phyloP scores from a whole-genome alignment of 2,113 vertebrate genomes.

The Herpetotheres cachinnans region DNA sequence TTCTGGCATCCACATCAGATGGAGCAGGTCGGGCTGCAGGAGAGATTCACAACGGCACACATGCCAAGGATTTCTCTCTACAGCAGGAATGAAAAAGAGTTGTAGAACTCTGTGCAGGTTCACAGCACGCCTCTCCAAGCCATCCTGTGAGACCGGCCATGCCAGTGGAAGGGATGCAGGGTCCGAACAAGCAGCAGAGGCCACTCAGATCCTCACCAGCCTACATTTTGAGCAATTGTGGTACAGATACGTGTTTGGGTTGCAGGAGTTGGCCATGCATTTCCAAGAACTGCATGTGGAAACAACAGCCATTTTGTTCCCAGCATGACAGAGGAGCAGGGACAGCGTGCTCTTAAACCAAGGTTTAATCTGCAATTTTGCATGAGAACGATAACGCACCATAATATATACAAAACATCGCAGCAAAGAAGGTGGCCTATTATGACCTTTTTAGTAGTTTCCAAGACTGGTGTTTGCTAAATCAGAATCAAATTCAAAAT shows the following conservation, averaged over 20 bases:
- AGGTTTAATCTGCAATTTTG: background rate
- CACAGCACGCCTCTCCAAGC: accelerated
- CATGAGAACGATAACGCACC: background rate
- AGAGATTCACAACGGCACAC: background rate
- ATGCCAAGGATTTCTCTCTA: background rate
- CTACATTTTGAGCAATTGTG: background rate
- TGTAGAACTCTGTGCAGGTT: background rate
- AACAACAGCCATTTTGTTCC: background rate
- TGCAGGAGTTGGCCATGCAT: background rate
- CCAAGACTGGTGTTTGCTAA: background rate
- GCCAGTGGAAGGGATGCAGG: accelerated
- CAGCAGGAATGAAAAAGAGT: background rate
- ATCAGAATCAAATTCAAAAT: background rate
- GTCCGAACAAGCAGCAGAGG: background rate
- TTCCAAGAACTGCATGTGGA: background rate
- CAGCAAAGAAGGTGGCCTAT: background rate
- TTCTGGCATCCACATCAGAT: background rate
- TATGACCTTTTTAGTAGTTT: background rate
- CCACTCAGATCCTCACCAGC: background rate
- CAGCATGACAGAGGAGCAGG: background rate
- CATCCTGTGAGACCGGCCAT: background rate
- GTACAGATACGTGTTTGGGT: accelerated
- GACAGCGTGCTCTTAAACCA: background rate
- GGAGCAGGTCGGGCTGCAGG: background rate
- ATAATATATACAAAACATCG: accelerated